Evolutionary conservation across 64 coral and sea anemone genomes (phyloP).

Genomic region (Astreopora myriophthalma): DNA sequence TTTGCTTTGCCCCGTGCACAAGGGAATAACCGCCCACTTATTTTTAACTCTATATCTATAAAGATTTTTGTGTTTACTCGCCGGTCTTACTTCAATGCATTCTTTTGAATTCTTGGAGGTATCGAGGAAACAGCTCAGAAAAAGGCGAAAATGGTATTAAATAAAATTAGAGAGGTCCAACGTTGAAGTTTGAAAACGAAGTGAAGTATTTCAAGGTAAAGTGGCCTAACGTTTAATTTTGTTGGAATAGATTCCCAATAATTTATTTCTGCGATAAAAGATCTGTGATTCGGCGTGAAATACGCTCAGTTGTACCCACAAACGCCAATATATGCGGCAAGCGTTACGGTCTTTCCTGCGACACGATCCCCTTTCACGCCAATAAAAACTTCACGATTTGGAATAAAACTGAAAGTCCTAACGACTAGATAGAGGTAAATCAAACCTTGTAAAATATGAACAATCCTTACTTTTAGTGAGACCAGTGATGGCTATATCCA

Average conservation of each 20-base stretch:
- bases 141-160: neutral
- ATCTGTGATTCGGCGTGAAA: neutral
- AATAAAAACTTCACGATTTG: neutral
- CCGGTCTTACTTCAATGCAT: neutral
- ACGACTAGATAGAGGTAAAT: neutral
- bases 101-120: slow-evolving; percentile 34
- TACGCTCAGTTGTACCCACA: neutral
- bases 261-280: neutral
- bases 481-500: neutral
- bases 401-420: neutral
- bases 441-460: neutral
- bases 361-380: neutral
- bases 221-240: neutral
- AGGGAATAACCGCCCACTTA: neutral
- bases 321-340: too few species aligned
- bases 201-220: neutral
- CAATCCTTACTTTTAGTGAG: neutral
- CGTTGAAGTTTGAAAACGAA: neutral
- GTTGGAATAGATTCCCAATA: neutral
- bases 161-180: neutral
- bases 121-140: neutral
- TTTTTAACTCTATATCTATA: neutral
- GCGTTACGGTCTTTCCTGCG: neutral
- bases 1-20: neutral
- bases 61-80: neutral